Evolutionary conservation across 2,113 vertebrate genomes (phyloP), one percentile per base, ranked within the genome.

Genomic region (Sceloporus tristichus): DNA sequence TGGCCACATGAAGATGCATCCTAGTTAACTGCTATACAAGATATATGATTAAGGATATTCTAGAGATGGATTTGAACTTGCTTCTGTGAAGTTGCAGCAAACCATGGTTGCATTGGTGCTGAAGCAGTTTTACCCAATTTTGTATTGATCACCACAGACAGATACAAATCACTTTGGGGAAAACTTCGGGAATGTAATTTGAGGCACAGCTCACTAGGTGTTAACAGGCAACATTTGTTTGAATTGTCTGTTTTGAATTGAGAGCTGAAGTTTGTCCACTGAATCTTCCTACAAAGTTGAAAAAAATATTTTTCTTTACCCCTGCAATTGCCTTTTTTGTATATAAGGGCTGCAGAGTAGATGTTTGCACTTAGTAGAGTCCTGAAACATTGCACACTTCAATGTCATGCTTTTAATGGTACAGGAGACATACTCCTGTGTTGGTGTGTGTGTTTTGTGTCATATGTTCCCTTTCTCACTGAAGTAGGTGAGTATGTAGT

Each of bases 41-140:
- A 88, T 84, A 91, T 89, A 74, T 62, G 87, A 91, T 92, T 93
- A 85, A 85, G 29, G 76, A 84, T 87, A 14, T 88, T 70, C 48
- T 56, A 56, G 77, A 71, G 48, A 34, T 56, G 76, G 75, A 56
- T 70, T 53, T 79, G 42, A 38, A 14, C 48, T 53, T 66, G 18
- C 9, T 66, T 6, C 34, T n/a, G 5, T 77, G 54, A 71, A 68
- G 27, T 19, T 14, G 29, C 34, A 25, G 71, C 10, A 19, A 40
- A 25, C 66, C 10, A 38, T 11, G 75, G n/a, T 42, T 11, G 59
- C 62, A 38, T n/a, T 34, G 65, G 11, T 76, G 27, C 9, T 75
- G 29, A 62, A 40, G 38, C 21, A 23, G 5, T 48, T 62, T 62
- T 42, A 23, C 40, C 8, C 29, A 54, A 14, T 56, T 53, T 14